phyloP scores from a whole-genome alignment of 2,888 invertebrate genomes.

The Drosophila pegasa region DNA sequence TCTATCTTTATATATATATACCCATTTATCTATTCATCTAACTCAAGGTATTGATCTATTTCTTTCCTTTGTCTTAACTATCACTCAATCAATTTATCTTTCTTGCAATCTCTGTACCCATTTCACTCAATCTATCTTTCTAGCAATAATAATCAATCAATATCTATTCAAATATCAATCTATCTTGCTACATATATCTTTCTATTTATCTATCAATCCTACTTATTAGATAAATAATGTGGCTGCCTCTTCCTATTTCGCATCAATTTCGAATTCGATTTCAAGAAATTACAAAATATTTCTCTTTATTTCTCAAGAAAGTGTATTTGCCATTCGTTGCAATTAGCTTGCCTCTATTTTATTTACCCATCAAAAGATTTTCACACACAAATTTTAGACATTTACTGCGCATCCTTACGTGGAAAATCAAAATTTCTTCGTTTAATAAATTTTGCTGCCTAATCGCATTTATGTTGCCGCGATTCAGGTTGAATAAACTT shows the following conservation, averaged over 20 bases:
- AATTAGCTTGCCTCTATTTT: background rate
- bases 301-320: background rate
- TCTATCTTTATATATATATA: background rate
- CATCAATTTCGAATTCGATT: background rate
- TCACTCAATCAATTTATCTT: constrained; percentile 1
- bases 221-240: background rate
- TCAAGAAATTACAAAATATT: too few relatives aligned
- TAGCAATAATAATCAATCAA: background rate
- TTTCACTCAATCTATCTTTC: background rate
- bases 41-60: background rate
- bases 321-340: constrained; percentile 4
- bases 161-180: background rate
- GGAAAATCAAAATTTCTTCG: constrained; percentile 1
- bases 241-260: background rate
- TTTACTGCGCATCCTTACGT: constrained; percentile 40
- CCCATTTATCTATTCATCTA: background rate
- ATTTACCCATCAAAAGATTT: background rate
- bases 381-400: constrained; percentile 1
- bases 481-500: constrained; percentile 69
- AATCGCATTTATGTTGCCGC: constrained; percentile 45
- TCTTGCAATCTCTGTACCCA: background rate
- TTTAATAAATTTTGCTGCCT: constrained; percentile 4
- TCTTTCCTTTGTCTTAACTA: background rate
- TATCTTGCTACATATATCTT: background rate
- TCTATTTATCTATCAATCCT: background rate